Base-by-base conservation (phyloP, 2,888 invertebrate genomes). In the Cancer borealis region DNA sequence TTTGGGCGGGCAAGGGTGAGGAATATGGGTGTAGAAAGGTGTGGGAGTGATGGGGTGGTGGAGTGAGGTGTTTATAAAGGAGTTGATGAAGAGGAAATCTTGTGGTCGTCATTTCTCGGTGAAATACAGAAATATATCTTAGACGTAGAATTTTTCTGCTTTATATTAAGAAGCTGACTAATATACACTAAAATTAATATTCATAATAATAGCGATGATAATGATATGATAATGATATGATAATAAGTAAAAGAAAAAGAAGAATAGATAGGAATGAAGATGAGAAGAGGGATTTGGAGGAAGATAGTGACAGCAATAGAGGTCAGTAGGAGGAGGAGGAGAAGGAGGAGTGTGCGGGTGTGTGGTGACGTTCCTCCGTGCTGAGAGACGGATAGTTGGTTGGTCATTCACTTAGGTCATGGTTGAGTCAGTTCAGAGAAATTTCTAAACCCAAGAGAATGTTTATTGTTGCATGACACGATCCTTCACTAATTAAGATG, bases 391-490 rank as follows among this genome's bases (percentile, higher is more conserved):
- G 3, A 79, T 30, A 79, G 30, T 30, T 12, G 30, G 30, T 79
- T 12, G 30, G 30, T 79, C 10, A 30, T 30, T 21, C 30, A 79
- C 30, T 79, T 30, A 79, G 8, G 30, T 79, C 30, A 21, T 10
- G 79, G 30, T 30, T 30, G 30, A 79, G 79, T 26, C 79, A 26
- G 79, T 79, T 30, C 79, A 30, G 12, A 30, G 30, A 79, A 79
- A 30, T 79, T 26, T 79, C 79, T 79, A 79, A 79, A 79, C 79
- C 79, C 12, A 10, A 30, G 79, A 26, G 79, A 79, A 79, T 79
- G 79, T 79, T 79, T 79, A 30, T 79, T 79, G 79, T 79, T 79
- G 30, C 26, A 79, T 79, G 79, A 79, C 79, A 79, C 79, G 79
- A 30, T 79, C 30, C 79, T 30, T 26, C 30, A 21, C 79, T 79